phyloP scores from a whole-genome alignment of 2,888 invertebrate species.

The Sinotaia quadrata region DNA sequence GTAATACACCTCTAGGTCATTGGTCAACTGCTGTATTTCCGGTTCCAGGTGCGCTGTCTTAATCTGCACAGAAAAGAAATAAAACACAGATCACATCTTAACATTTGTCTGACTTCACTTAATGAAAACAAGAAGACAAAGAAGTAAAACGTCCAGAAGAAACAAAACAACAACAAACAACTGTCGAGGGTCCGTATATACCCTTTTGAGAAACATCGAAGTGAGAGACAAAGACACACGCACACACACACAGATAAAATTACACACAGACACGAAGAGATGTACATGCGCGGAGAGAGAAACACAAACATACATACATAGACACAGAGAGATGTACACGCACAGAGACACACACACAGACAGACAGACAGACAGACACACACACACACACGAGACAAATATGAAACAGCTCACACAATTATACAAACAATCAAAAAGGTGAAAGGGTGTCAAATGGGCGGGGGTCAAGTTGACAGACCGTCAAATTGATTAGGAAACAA shows the following conservation, averaged over 20 bases:
- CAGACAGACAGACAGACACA: not conserved
- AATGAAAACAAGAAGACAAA: not conserved
- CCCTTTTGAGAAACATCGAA: no score
- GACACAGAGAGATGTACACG: constrained; percentile 6
- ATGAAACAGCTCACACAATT: no score
- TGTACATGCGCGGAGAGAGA: not conserved
- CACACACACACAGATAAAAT: not conserved
- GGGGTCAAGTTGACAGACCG: no score
- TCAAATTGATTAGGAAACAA: no score
- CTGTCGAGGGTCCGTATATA: no score
- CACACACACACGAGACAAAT: not conserved
- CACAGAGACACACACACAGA: constrained; percentile 11
- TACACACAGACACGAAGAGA: not conserved
- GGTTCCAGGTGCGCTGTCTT: constrained; percentile 58
- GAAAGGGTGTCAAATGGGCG: no score
- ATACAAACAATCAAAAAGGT: no score
- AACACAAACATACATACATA: not conserved
- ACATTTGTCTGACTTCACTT: not conserved
- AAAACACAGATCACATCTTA: not conserved
- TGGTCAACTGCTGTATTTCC: constrained; percentile 59
- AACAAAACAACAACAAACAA: not conserved
- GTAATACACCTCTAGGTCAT: constrained; percentile 60
- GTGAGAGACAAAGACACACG: no score
- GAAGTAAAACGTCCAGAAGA: not conserved
- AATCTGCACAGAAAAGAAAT: constrained; percentile 53